A percentile compares a stretch with the other conserved stretches of the same genome.
Conservation (phyloP, 2,888 invertebrate genomes). For the Heteromurus nitidus region DNA sequence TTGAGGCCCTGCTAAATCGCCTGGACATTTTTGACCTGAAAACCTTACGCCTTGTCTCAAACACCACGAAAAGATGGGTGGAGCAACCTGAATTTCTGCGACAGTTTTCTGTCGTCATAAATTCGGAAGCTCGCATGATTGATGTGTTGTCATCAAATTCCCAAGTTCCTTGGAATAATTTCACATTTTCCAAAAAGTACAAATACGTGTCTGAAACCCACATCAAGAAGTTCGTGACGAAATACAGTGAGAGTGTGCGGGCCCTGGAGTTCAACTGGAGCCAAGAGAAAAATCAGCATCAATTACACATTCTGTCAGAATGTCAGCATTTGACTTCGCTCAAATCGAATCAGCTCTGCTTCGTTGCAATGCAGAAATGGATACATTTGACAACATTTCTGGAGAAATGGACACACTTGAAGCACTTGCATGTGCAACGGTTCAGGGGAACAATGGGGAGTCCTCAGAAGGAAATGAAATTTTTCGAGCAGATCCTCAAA, state of each 20-base stretch:
- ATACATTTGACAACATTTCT: slow-evolving; percentile 34
- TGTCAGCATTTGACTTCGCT: slow-evolving; percentile 42
- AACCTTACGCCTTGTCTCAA: slow-evolving; percentile 34
- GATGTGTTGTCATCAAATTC: slow-evolving; percentile 1
- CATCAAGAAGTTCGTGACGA: slow-evolving; percentile 34
- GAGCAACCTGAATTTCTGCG: slow-evolving; percentile 35
- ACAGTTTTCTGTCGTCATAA: slow-evolving; percentile 40
- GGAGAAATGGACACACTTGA: slow-evolving; percentile 41
- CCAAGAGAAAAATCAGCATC: slow-evolving; percentile 50
- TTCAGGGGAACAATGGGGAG: slow-evolving; percentile 48
- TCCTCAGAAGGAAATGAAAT: slow-evolving; percentile 55
- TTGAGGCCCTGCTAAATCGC: slow-evolving; percentile 23
- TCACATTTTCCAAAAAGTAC: slow-evolving; percentile 55
- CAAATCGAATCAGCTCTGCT: slow-evolving; percentile 49
- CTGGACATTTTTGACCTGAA: slow-evolving; percentile 51
- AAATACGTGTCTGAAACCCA: slow-evolving; percentile 39
- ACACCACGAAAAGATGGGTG: slow-evolving; percentile 48
- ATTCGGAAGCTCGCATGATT: slow-evolving; percentile 37
- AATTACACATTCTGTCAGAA: slow-evolving; percentile 27
- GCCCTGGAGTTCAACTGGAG: slow-evolving; percentile 53
- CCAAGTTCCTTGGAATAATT: slow-evolving; percentile 43
- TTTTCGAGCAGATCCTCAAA: slow-evolving; percentile 33
- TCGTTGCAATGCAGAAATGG: slow-evolving; percentile 50
- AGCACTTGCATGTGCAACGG: slow-evolving; percentile 54
- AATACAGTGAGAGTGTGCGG: slow-evolving; percentile 20